phyloP scores from a whole-genome alignment of 2,113 vertebrate genomes.

The Nipponia nippon region DNA sequence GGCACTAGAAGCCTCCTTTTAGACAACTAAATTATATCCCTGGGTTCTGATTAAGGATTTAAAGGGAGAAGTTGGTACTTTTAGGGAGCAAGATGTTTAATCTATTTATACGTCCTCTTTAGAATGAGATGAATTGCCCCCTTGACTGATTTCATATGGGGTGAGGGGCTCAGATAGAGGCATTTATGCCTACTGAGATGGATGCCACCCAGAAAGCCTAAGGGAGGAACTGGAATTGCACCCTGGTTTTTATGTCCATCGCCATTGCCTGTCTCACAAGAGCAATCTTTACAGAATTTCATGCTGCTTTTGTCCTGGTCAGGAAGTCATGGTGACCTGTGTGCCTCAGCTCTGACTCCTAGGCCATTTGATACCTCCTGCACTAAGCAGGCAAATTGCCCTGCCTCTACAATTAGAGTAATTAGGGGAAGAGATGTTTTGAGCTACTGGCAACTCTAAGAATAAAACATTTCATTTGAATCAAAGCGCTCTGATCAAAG shows the following conservation, averaged over 20 bases:
- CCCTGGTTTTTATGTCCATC: background rate
- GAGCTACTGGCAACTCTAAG: background rate
- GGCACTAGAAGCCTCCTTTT: background rate
- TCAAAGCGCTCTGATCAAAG: slow-evolving; percentile 48
- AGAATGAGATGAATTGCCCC: background rate
- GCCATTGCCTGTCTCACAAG: background rate
- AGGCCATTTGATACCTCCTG: background rate
- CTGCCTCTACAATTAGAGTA: background rate
- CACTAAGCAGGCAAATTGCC: background rate
- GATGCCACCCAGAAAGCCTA: background rate
- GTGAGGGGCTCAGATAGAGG: background rate
- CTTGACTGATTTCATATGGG: background rate
- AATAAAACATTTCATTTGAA: slow-evolving; percentile 41
- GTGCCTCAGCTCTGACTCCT: background rate
- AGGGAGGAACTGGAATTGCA: background rate
- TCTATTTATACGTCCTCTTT: background rate
- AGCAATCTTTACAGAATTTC: background rate
- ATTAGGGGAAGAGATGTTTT: slow-evolving; percentile 25
- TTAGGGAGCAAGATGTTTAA: background rate
- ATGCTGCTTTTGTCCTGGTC: background rate
- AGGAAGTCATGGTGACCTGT: background rate
- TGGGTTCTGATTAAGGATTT: background rate
- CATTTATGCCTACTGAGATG: background rate
- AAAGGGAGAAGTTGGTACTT: background rate
- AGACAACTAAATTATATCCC: background rate